Evolutionary conservation across 2,113 vertebrate genomes (phyloP), one percentile per base, ranked within the genome.

Genomic region (Cettia cetti): DNA sequence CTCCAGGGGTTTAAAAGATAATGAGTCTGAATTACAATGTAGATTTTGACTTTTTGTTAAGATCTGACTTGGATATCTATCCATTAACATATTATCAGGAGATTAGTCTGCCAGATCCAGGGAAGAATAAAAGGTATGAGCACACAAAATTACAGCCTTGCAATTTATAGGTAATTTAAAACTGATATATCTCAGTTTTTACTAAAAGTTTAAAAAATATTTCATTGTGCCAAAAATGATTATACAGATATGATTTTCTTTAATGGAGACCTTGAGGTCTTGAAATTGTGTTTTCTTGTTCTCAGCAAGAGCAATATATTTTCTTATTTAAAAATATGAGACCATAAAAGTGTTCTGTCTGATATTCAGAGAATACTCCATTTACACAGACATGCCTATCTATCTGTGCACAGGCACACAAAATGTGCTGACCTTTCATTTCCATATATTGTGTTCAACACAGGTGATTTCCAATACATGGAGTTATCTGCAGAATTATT

Each of bases 61-160:
- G 57, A 92, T 70, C 15, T 89, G 50, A 33, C 82, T 96, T 97
- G 77, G 65, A 94, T 94, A 96, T 95, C 76, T 96, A 57, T 71
- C 88, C 97, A 87, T 96, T 97, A 97, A 95, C 96, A 96, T 96
- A 96, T 96, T 95, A 95, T 91, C 39, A 82, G 63, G 91, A 96
- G 81, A 96, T 96, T 95, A 94, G 28, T 63, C 66, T 94, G 86
- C 95, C 91, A 92, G 50, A 96, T 31, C 4, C 47, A 86, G 30
- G 81, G 37, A 94, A 95, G 82, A 96, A 95, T 90, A 95, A 97
- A 96, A 94, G 76, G 83, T 92, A 71, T 69, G 70, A 95, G 57
- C 52, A 61, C 39, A 90, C 26, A 90, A 97, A 97, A 97, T 98
- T 96, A 96, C 28, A 97, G 92, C 50, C 89, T 95, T 92, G 45